These are phyloP conservation scores for Urocolius indicus DNA, from an alignment of 2,113 vertebrate species.

Conservation along the genomic window DNA sequence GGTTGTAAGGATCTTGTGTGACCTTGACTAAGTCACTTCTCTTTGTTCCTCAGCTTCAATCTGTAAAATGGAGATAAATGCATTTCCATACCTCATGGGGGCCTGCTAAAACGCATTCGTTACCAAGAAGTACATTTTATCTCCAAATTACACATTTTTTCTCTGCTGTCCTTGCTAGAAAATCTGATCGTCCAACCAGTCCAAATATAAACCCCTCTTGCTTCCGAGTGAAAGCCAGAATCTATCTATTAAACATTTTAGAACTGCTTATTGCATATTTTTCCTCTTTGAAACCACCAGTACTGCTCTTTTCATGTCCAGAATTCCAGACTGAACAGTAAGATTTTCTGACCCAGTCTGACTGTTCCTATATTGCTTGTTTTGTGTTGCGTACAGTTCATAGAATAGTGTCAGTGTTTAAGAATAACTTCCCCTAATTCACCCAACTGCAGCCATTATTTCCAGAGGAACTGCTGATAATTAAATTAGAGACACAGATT, in stretches of 20 bases:
- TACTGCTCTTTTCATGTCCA: neutral
- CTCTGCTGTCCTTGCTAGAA: conserved; percentile 32
- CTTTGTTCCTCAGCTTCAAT: conserved; percentile 46
- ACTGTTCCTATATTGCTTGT: neutral
- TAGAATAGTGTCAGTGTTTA: neutral
- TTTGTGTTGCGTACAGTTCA: neutral
- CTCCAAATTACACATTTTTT: conserved; percentile 52
- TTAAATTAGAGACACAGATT: conserved; percentile 44
- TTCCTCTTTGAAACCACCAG: neutral
- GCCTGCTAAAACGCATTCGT: conserved; percentile 39
- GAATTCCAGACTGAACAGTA: neutral
- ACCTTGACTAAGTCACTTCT: conserved; percentile 55
- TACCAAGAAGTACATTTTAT: conserved; percentile 54
- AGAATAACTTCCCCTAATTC: neutral
- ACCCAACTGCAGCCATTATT: neutral
- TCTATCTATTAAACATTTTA: neutral
- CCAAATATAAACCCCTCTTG: neutral
- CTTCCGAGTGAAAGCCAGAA: neutral
- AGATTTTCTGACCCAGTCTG: neutral
- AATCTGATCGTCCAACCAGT: conserved; percentile 38
- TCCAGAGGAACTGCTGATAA: neutral
- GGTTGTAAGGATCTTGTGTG: neutral
- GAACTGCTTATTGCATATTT: neutral
- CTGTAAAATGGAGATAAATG: conserved; percentile 66
- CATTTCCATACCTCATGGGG: conserved; percentile 60